A percentile compares a stretch with the other conserved stretches of the same genome.
These are phyloP conservation scores for Pollenia amentaria DNA, from an alignment of 2,888 invertebrate species.

Conservation along the genomic window DNA sequence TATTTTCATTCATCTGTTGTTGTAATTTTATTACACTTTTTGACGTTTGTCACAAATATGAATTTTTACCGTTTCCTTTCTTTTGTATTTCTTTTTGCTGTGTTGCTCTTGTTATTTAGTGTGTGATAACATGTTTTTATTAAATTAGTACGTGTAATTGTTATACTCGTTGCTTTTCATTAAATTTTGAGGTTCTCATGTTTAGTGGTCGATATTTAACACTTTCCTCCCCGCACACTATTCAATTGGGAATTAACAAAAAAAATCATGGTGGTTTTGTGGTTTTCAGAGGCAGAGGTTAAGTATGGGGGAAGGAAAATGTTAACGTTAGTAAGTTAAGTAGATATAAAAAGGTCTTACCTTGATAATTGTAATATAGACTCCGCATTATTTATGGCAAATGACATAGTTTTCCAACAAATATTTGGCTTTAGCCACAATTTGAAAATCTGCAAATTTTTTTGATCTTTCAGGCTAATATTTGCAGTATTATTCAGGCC, in stretches of 20 bases:
- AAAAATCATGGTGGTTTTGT: neutral
- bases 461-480: too few relatives aligned
- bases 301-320: neutral
- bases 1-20: constrained; percentile 21
- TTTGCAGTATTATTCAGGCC: too few relatives aligned
- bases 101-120: constrained; percentile 27
- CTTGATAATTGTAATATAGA: too few relatives aligned
- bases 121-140: constrained; percentile 45
- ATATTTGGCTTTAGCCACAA: too few relatives aligned
- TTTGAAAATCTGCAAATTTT: too few relatives aligned
- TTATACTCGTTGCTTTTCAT: neutral
- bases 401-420: too few relatives aligned
- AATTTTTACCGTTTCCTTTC: constrained; percentile 35
- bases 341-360: too few relatives aligned
- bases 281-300: neutral
- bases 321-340: too few relatives aligned
- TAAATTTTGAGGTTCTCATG: constrained; percentile 16
- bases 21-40: constrained; percentile 21
- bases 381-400: too few relatives aligned
- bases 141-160: constrained; percentile 35
- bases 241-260: constrained; percentile 21
- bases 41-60: constrained; percentile 36
- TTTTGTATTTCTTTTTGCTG: constrained; percentile 18
- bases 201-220: constrained; percentile 4
- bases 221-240: constrained; percentile 2